phyloP scores from a whole-genome alignment of 2,797 vertebrate species.

The Cyclura pinguis region DNA sequence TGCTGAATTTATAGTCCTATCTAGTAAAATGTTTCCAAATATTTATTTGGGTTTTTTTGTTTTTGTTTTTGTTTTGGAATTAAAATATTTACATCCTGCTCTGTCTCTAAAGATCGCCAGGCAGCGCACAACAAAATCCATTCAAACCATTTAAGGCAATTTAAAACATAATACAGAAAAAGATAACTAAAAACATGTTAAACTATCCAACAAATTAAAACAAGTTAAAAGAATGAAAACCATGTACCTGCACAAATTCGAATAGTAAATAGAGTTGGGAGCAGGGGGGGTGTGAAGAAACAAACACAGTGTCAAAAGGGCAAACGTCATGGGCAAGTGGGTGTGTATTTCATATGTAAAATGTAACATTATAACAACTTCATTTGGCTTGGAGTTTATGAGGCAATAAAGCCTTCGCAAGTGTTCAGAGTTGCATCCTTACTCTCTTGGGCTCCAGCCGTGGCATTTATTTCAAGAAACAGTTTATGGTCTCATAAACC shows the following conservation, averaged over 20 bases:
- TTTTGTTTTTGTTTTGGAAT: too few relatives aligned
- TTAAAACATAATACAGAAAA: too few relatives aligned
- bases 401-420: constrained; percentile 71
- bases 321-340: constrained; percentile 45
- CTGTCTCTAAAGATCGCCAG: too few relatives aligned
- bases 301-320: constrained; percentile 24
- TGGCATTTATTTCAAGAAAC: constrained; percentile 77
- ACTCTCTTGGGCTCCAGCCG: constrained; percentile 67
- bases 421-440: constrained; percentile 68
- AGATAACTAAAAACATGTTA: too few relatives aligned
- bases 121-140: too few relatives aligned
- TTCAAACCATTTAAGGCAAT: too few relatives aligned
- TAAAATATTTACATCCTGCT: too few relatives aligned
- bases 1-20: constrained; percentile 21
- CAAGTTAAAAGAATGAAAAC: too few relatives aligned
- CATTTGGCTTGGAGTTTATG: constrained; percentile 74
- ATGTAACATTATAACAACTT: constrained; percentile 70
- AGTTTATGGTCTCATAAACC: constrained; percentile 79
- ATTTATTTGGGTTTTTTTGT: background rate
- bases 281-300: background rate
- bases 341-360: constrained; percentile 72
- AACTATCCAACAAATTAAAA: too few relatives aligned
- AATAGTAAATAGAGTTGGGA: background rate
- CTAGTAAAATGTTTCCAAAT: constrained; percentile 20
- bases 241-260: background rate